phyloP scores from a whole-genome alignment of 2,797 vertebrate genomes.

The Mastacembelus armatus region DNA sequence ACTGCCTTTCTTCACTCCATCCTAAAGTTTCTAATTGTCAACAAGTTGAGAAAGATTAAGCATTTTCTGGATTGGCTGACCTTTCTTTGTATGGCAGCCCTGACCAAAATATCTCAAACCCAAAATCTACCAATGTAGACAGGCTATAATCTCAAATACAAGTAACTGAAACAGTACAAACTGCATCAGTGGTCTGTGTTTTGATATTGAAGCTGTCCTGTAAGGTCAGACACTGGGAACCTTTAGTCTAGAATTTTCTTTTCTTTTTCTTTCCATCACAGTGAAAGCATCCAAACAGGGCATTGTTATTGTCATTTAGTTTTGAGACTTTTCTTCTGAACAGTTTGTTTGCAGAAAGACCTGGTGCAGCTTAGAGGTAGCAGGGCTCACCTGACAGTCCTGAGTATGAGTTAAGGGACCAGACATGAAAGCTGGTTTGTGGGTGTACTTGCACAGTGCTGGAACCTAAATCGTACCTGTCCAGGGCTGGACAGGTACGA shows the following conservation, averaged over 20 bases:
- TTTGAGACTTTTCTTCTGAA: neutral
- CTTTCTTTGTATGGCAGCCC: constrained; percentile 15
- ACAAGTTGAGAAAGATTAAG: no score
- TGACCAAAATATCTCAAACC: constrained; percentile 10
- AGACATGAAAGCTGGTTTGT: neutral
- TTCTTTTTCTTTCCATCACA: neutral
- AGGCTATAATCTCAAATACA: neutral
- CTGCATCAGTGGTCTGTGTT: neutral
- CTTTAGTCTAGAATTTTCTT: neutral
- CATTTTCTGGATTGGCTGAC: neutral
- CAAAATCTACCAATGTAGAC: no score
- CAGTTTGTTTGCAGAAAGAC: neutral
- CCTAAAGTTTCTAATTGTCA: neutral
- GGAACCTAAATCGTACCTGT: no score
- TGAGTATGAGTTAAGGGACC: neutral
- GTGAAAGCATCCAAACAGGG: neutral
- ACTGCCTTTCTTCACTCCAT: neutral
- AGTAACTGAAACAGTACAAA: neutral
- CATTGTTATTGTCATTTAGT: no score
- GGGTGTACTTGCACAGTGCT: neutral
- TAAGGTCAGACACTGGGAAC: neutral
- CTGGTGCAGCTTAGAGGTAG: neutral
- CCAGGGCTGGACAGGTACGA: neutral
- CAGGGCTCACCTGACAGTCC: neutral
- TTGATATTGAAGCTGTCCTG: neutral